Evolutionary conservation across 2,888 invertebrate genomes (phyloP).

Genomic region (Drosophila borealis): DNA sequence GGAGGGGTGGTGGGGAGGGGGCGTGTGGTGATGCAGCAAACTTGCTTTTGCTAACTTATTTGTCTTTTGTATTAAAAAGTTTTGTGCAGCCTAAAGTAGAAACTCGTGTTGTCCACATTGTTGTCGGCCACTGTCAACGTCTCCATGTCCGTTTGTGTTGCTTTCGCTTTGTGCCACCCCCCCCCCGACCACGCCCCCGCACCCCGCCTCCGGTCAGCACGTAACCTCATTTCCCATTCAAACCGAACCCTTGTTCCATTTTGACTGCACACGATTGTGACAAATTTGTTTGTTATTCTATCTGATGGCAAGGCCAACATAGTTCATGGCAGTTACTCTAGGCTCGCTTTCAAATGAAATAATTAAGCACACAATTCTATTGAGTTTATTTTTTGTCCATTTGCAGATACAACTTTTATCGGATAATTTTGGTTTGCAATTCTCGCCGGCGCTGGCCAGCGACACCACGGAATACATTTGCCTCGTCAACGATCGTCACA

Average conservation of each 20-base stretch:
- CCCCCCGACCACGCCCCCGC: not conserved
- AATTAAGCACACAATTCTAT: slow-evolving; percentile 10
- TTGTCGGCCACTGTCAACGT: slow-evolving; percentile 59
- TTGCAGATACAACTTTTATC: slow-evolving; percentile 86
- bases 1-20: not conserved
- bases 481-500: slow-evolving; percentile 89
- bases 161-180: not conserved
- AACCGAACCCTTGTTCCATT: slow-evolving; percentile 14
- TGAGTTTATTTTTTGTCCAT: slow-evolving; percentile 9
- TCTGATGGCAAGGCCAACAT: slow-evolving; percentile 40
- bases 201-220: not conserved
- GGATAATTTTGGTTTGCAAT: slow-evolving; percentile 88
- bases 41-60: slow-evolving; percentile 54
- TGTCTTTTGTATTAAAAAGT: slow-evolving; percentile 71
- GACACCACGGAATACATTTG: slow-evolving; percentile 90
- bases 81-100: slow-evolving; percentile 72
- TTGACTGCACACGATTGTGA: slow-evolving; percentile 44
- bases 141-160: slow-evolving; percentile 36
- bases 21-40: slow-evolving; percentile 40
- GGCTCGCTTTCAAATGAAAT: not conserved
- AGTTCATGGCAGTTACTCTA: slow-evolving; percentile 13
- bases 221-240: not conserved
- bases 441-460: slow-evolving; percentile 87
- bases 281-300: slow-evolving; percentile 59
- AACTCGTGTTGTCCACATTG: slow-evolving; percentile 70